Evolutionary conservation across 1,140 invertebrate species (phyloP), one percentile per base, ranked within the genome.

Genomic region (Solen grandis): DNA sequence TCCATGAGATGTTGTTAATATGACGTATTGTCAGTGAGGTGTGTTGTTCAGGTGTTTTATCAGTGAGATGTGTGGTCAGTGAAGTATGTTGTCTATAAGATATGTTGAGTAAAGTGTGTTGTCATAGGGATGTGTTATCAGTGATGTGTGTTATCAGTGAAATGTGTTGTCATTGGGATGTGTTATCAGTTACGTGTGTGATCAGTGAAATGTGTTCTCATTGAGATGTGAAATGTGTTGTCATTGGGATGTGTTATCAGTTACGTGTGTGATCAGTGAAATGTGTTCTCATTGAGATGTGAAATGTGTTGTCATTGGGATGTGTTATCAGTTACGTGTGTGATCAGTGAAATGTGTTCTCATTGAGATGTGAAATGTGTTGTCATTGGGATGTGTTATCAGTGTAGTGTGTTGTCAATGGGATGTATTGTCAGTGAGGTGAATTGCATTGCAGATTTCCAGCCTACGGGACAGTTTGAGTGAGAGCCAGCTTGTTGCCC

Each of bases 401-500:
- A 46, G 8, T 46, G 8, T 10, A 10, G 41, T 46, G 8, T 19
- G 19, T 10, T 10, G 19, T 19, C 8, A 46, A 10, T 46, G 19
- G 19, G 19, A 46, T 46, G 19, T 46, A n/a, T 46, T 46, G 19
- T 19, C 41, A 46, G 8, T 46, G 19, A 46, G 8, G 8, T 46
- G 41, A n/a, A n/a, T n/a, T n/a, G 25, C 25, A 54, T 68, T 69
- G 2, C 65, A 89, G 88, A 86, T 89, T 35, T 75, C 75, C n/a
- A 63, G 83, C 50, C 70, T 89, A 66, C 85, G 86, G 33, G 88
- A 89, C 72, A 86, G 85, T 76, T 65, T 89, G 57, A 87, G 75
- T 55, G 36, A 70, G 13, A 74, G 79, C n/a, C 88, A 89, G 78
- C 70, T 81, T 29, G 84, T 83, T 55, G 80, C 83, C 0, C 74